A percentile compares a stretch with the other conserved stretches of the same genome.
Evolutionary conservation across 2,888 invertebrate species (phyloP).

Genomic region (Anoplius nigerrimus): DNA sequence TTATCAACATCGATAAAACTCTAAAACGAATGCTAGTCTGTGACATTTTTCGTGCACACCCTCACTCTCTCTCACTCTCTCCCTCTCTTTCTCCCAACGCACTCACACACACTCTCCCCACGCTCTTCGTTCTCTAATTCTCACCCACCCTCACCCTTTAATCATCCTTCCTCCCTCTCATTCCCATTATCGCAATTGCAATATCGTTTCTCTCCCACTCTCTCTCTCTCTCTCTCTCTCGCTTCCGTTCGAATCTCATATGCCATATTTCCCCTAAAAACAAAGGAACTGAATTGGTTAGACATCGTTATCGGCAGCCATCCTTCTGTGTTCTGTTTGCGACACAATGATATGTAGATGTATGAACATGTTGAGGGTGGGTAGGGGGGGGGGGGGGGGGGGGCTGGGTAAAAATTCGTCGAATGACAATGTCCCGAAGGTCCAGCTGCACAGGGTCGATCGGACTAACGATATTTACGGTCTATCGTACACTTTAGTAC

Average conservation of each 20-base stretch:
- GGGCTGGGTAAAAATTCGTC: constrained; percentile 18
- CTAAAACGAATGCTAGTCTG: constrained; percentile 54
- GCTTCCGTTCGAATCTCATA: constrained; percentile 1
- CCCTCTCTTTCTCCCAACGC: constrained; percentile 14
- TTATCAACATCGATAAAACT: constrained; percentile 63
- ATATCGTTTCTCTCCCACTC: constrained; percentile 12
- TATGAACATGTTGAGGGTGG: too few relatives aligned
- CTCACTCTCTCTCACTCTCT: constrained; percentile 23
- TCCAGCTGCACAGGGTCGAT: constrained; percentile 36
- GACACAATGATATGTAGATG: constrained; percentile 62
- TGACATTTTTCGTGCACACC: constrained; percentile 29
- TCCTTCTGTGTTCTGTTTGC: constrained; percentile 37
- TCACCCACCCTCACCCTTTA: background rate
- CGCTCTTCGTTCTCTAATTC: constrained; percentile 4
- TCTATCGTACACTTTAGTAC: constrained; percentile 13
- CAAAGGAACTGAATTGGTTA: constrained; percentile 40
- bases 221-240: constrained; percentile 9
- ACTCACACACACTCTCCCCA: constrained; percentile 2
- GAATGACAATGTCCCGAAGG: constrained; percentile 34
- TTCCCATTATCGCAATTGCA: constrained; percentile 12
- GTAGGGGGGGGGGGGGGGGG: too few relatives aligned
- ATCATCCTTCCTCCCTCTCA: constrained; percentile 6
- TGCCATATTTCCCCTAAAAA: constrained; percentile 26
- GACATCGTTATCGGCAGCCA: constrained; percentile 34
- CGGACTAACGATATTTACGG: constrained; percentile 21